Base-by-base conservation (phyloP, 2,797 vertebrate species). In the Oryzias dopingdopingensis region DNA sequence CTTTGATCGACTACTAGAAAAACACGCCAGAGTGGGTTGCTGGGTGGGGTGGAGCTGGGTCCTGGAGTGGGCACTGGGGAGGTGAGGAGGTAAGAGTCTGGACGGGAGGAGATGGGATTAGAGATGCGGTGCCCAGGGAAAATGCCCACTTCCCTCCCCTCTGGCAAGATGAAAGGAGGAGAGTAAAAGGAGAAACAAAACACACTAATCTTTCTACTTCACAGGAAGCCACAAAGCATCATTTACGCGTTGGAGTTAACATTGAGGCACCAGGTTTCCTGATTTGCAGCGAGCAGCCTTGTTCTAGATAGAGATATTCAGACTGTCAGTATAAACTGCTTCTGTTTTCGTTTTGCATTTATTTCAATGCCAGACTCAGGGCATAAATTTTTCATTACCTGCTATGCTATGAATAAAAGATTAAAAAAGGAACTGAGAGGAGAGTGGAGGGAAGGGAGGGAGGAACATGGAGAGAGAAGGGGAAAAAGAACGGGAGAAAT, bases 271-370 rank as follows among this genome's bases (percentile, higher is more conserved):
- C 91, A 81, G 90, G 82, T 83, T 87, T 80, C 86, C 88, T 93
- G 94, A 94, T 96, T 98, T 95, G 94, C 93, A 93, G 90, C 90
- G 89, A 91, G 88, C 91, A 92, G 94, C 94, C 93, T 93, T 95
- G 94, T 96, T 96, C 93, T 94, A 93, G 95, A 98, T 98, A 97
- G 96, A 98, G 96, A 97, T 96, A 98, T 98, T 98, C 96, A 95
- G 95, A 94, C 94, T 98, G 96, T 98, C 95, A 97, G 94, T 96
- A 97, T 98, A 98, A 98, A 98, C 96, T 96, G 95, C 95, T 94
- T 96, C 95, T 98, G 95, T 98, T 99, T 99, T 98, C 96, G 95
- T 99, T 98, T 98, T 96, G 96, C 96, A 98, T 99, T 99, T 97
- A 98, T 98, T 99, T 98, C 96, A 98, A 96, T 97, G 96, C 95